A percentile compares a stretch with the other conserved stretches of the same genome.
These are phyloP conservation scores for Morbakka virulenta DNA, from an alignment of 30 jellyfish, hydroid and myxozoan species.

Conservation along the genomic window DNA sequence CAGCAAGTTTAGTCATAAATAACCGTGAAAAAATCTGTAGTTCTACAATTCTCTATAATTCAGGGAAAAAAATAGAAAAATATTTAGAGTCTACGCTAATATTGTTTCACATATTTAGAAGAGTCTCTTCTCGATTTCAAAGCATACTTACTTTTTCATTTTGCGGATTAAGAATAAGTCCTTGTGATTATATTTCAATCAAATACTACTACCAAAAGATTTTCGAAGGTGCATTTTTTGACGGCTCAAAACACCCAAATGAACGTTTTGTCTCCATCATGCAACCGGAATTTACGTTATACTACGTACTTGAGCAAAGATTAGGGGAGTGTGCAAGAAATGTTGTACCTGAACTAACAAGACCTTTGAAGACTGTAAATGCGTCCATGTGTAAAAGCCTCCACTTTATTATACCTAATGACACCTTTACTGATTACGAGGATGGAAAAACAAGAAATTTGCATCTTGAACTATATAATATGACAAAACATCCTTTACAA, in stretches of 20 bases:
- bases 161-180: neutral
- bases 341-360: neutral
- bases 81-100: neutral
- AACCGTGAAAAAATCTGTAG: neutral
- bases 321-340: neutral
- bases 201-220: neutral
- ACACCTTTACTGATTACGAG: slow-evolving; percentile 32
- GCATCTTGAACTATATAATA: neutral
- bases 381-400: slow-evolving; percentile 9
- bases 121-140: neutral
- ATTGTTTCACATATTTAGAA: no score
- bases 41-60: neutral
- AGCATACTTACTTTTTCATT: neutral
- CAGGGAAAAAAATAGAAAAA: neutral
- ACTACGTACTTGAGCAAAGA: neutral
- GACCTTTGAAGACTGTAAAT: neutral
- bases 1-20: neutral
- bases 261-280: neutral
- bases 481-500: neutral
- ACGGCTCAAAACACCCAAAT: neutral
- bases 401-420: slow-evolving; percentile 35
- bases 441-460: slow-evolving; percentile 47
- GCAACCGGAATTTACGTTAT: neutral
- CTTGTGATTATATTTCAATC: neutral
- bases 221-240: neutral